Evolutionary conservation across 2,113 vertebrate genomes (phyloP).

Genomic region (Petrocephalus zakoni): DNA sequence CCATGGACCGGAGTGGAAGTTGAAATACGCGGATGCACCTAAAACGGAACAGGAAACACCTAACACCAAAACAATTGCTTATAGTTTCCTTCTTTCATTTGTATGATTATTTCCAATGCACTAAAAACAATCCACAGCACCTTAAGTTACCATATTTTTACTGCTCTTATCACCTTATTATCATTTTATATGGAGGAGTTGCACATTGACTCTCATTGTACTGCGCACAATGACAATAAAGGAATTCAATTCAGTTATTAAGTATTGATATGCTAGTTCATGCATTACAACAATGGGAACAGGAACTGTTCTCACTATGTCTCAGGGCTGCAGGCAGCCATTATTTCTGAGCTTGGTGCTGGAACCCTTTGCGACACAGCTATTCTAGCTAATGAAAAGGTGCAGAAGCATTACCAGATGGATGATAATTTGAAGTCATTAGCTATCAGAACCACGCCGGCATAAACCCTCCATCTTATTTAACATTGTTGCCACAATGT

Average conservation of each 20-base stretch:
- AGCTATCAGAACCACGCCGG: neutral
- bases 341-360: slow-evolving; percentile 14
- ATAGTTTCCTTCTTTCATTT: neutral
- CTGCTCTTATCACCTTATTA: neutral
- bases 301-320: slow-evolving; percentile 46
- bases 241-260: neutral
- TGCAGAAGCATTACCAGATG: slow-evolving; percentile 26
- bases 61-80: neutral
- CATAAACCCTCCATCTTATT: slow-evolving; percentile 7
- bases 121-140: neutral
- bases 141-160: neutral
- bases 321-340: slow-evolving; percentile 3
- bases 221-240: no score
- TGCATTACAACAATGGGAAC: slow-evolving; percentile 12
- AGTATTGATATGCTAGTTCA: neutral
- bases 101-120: neutral
- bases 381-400: slow-evolving; percentile 30
- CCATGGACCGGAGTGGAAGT: no score
- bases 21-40: no score
- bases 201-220: no score
- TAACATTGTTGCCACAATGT: neutral
- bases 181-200: no score
- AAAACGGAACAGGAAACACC: no score
- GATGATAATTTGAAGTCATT: slow-evolving; percentile 21
- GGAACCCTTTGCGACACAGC: slow-evolving; percentile 6